Evolutionary conservation across 1,140 invertebrate species (phyloP), one percentile per base, ranked within the genome.

Genomic region (Drosophila navojoa): DNA sequence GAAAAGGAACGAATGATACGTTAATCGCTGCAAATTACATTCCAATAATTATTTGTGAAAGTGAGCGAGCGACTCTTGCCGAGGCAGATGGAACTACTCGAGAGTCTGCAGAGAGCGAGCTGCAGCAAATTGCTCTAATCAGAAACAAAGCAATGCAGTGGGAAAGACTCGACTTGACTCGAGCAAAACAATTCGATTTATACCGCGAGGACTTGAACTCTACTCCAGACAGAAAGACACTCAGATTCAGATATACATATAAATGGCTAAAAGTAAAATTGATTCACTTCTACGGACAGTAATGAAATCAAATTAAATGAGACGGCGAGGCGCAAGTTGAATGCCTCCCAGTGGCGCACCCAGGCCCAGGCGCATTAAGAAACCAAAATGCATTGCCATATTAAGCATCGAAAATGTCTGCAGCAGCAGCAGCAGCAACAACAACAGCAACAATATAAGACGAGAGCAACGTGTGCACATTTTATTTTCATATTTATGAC

Each of bases 371-470:
- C 64, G 49, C 63, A 60, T 72, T 72, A 67, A 72, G 64, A 72
- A 67, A 72, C 47, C 68, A 68, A 79, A 85, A 72, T 82, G 80
- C 80, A 82, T 76, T 82, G 80, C 68, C 81, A 85, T 80, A 82
- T 85, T 82, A 76, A 85, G 62, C 76, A 67, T 62, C 67, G 27
- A 69, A 29, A 53, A 19, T 66, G 75, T 73, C 76, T 61, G 71
- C 76, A 58, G 50, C 54, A 77, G 58, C 32, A 29, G 0, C 76
- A 61, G 19, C 19, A 22, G 19, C 19, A 19, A 19, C 19, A 22
- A 3, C 19, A 22, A 3, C 19, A 22, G 50, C 54, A 76, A 62
- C 29, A 53, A 52, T 29, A 29, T 29, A 29, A 9, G 40, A 47
- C 57, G 40, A 32, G 45, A 60, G 66, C 61, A 79, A 84, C 81